phyloP scores from a whole-genome alignment of 2,797 vertebrate genomes.

The Coregonus suidteri region DNA sequence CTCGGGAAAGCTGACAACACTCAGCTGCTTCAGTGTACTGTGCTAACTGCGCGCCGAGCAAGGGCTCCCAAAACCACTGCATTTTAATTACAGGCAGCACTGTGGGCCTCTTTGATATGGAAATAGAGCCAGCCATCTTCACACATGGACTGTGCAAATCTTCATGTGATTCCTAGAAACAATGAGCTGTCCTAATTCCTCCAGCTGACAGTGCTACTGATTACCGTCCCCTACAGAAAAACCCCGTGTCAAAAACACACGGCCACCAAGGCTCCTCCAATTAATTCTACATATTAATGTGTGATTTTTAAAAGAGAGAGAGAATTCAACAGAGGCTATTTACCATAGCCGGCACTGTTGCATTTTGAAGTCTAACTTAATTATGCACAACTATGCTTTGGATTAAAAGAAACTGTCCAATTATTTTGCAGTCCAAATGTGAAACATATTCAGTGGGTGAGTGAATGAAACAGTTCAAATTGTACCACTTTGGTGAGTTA shows the following conservation, averaged over 20 bases:
- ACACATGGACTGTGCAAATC: slow-evolving; percentile 88
- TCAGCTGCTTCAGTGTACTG: slow-evolving; percentile 71
- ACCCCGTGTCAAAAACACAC: slow-evolving; percentile 62
- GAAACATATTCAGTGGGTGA: slow-evolving; percentile 67
- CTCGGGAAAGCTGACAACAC: slow-evolving; percentile 80
- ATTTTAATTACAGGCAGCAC: slow-evolving; percentile 98
- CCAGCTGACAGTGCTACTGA: slow-evolving; percentile 85
- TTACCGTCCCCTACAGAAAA: slow-evolving; percentile 74
- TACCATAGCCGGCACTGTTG: slow-evolving; percentile 61
- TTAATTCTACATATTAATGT: slow-evolving; percentile 76
- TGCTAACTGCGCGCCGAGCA: slow-evolving; percentile 37
- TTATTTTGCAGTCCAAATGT: slow-evolving; percentile 63
- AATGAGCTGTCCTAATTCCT: slow-evolving; percentile 89
- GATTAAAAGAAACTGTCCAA: slow-evolving; percentile 74
- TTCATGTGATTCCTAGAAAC: slow-evolving; percentile 97
- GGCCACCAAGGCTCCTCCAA: slow-evolving; percentile 64
- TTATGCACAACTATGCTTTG: slow-evolving; percentile 73
- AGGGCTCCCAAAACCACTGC: slow-evolving; percentile 89
- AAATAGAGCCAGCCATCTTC: slow-evolving; percentile 91
- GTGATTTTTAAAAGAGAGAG: slow-evolving; percentile 50
- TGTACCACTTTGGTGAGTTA: slow-evolving; percentile 71
- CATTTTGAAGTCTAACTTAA: slow-evolving; percentile 75
- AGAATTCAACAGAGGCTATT: slow-evolving; percentile 57
- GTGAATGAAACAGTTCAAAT: slow-evolving; percentile 76
- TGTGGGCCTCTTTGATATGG: slow-evolving; percentile 97